Evolutionary conservation across 1,140 invertebrate genomes (phyloP).

Genomic region (Penaeus japonicus): DNA sequence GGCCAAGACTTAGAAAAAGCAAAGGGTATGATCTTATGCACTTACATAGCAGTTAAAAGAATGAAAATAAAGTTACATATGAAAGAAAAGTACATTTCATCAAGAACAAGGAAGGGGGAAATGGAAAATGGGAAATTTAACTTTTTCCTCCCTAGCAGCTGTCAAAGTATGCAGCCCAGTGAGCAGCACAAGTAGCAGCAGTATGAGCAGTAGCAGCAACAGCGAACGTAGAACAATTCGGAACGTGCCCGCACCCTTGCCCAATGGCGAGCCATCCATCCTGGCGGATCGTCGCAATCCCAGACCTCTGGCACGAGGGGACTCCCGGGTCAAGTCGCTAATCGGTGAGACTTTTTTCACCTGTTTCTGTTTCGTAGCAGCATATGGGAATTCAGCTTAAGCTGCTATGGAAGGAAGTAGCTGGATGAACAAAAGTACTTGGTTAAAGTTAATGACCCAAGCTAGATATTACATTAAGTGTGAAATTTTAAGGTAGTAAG

Average conservation of each 20-base stretch:
- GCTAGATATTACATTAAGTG: too few relatives aligned
- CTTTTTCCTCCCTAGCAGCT: not conserved
- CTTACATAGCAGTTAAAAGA: not conserved
- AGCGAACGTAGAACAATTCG: constrained; percentile 16
- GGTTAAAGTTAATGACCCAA: too few relatives aligned
- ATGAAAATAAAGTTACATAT: not conserved
- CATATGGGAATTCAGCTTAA: too few relatives aligned
- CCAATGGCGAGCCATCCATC: constrained; percentile 47
- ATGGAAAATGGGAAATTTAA: too few relatives aligned
- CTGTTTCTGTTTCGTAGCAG: too few relatives aligned
- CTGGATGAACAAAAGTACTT: too few relatives aligned
- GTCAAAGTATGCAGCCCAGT: constrained; percentile 42
- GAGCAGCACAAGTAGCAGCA: constrained; percentile 38
- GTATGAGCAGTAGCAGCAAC: constrained; percentile 29
- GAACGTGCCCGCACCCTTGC: constrained; percentile 20
- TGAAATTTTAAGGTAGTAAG: too few relatives aligned
- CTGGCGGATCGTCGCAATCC: constrained; percentile 46
- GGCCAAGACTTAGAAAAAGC: constrained; percentile 82
- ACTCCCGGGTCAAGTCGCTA: constrained; percentile 56
- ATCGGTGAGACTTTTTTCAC: constrained; percentile 43
- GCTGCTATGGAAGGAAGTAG: too few relatives aligned
- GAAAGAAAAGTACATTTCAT: too few relatives aligned
- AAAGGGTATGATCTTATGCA: constrained; percentile 61
- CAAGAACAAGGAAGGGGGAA: too few relatives aligned
- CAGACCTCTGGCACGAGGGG: constrained; percentile 49